Evolutionary conservation across 2,888 invertebrate species (phyloP), one percentile per base, ranked within the genome.

Genomic region (Deilephila porcellus): DNA sequence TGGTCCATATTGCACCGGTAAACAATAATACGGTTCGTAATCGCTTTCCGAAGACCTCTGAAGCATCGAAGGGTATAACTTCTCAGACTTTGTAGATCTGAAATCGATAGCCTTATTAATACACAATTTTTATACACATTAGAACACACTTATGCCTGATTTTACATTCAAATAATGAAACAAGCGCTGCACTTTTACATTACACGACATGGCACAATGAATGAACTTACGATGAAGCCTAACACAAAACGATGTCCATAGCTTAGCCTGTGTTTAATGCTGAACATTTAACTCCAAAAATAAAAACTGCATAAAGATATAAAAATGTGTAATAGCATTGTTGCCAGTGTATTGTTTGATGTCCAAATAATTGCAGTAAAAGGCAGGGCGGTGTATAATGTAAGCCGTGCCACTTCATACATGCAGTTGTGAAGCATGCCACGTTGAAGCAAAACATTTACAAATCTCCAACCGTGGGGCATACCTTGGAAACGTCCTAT

Each of bases 61-160:
- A 84, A 98, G 93, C 98, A 98, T 98, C 76, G 98, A 98, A 56
- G 98, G 98, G 90, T 98, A 98, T 89, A 98, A 95, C 93, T 98
- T 98, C 91, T 99, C 98, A 14, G 98, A 99, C 93, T 98, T 98
- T 25, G 98, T 98, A 62, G 99, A 99, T 92, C 98, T 98, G 96
- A 11, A 91, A 91, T 45, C 25, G 3, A 52, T 52, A 3, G 14
- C 45, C 20, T 25, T 25, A 52, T 67, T 67, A 67, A 67, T 70
- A 45, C 20, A 4, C 3, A 6, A 11, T 34, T 8, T 34, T 19
- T n/a, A 67, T 17, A 52, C 14, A 67, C 20, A 64, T 17, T 52
- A 14, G 25, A 25, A 64, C 8, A 67, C 25, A 52, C 52, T 45
- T 25, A 52, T 67, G n/a, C 14, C 25, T 20, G 14, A 25, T 45